Conservation (phyloP, 2,797 vertebrate genomes). For the Sebastes paucispinis region DNA sequence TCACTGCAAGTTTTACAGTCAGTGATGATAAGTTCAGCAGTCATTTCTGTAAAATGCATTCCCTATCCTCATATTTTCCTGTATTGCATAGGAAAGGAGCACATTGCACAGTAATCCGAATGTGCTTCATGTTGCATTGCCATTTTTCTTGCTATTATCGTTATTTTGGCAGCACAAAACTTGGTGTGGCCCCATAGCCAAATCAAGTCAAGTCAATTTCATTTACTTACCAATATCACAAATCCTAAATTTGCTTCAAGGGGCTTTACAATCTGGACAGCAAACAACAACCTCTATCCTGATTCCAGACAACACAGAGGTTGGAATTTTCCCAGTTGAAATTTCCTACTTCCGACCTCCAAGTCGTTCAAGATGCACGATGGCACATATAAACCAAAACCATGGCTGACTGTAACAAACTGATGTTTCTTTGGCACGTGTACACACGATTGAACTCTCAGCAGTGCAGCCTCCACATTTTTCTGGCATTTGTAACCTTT, state of each 20-base stretch:
- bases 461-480: no score
- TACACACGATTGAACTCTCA: no score
- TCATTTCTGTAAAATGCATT: background rate
- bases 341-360: no score
- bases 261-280: background rate
- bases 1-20: background rate
- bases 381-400: no score
- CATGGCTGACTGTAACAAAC: no score
- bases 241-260: background rate
- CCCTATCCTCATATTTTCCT: background rate
- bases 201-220: background rate
- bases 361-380: no score
- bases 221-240: background rate
- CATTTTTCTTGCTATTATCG: background rate
- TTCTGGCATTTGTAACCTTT: no score
- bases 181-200: background rate
- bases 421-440: no score
- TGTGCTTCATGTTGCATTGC: background rate
- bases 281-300: background rate
- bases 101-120: background rate
- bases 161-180: background rate
- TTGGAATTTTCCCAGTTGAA: no score
- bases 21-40: constrained; percentile 1
- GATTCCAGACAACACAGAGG: no score
- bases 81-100: background rate